Conservation (phyloP, 2,113 vertebrate species). For the Gila orcuttii region DNA sequence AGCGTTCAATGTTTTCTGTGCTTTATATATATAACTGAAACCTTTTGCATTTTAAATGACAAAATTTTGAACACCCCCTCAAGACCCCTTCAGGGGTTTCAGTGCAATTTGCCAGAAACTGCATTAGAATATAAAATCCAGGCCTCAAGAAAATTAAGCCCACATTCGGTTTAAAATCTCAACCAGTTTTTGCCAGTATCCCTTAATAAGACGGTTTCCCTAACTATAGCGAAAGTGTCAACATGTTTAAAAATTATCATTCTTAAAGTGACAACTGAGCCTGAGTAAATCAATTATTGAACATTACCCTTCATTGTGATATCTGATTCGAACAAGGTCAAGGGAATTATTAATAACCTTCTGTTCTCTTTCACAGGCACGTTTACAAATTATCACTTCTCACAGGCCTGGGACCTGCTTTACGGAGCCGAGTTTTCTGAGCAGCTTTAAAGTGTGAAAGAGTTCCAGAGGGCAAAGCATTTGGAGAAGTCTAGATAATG, state of each 20-base stretch:
- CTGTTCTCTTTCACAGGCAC: slow-evolving; percentile 53
- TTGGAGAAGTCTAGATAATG: slow-evolving; percentile 61
- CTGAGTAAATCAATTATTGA: slow-evolving; percentile 49
- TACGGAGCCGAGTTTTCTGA: slow-evolving; percentile 66
- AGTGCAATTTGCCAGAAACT: slow-evolving; percentile 21
- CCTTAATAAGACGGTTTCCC: background rate
- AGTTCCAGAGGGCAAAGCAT: slow-evolving; percentile 72
- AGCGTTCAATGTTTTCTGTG: background rate
- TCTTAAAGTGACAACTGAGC: slow-evolving; percentile 20
- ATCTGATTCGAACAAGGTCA: slow-evolving; percentile 55
- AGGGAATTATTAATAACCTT: slow-evolving; percentile 64
- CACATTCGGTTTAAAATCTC: slow-evolving; percentile 28
- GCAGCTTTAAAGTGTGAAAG: slow-evolving; percentile 72
- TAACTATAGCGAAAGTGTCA: background rate
- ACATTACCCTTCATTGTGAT: slow-evolving; percentile 40
- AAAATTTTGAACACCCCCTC: slow-evolving; percentile 34
- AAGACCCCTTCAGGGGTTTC: background rate
- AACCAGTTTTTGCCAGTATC: slow-evolving; percentile 9
- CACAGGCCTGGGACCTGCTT: slow-evolving; percentile 65
- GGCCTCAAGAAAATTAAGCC: slow-evolving; percentile 21
- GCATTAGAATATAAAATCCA: slow-evolving; percentile 20
- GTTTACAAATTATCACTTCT: slow-evolving; percentile 76
- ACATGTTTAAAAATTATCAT: slow-evolving; percentile 7
- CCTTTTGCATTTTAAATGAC: slow-evolving; percentile 17
- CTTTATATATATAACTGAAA: slow-evolving; percentile 27